A percentile compares a stretch with the other conserved stretches of the same genome.
phyloP scores from a whole-genome alignment of 2,888 invertebrate genomes.

The Clivina fossor region DNA sequence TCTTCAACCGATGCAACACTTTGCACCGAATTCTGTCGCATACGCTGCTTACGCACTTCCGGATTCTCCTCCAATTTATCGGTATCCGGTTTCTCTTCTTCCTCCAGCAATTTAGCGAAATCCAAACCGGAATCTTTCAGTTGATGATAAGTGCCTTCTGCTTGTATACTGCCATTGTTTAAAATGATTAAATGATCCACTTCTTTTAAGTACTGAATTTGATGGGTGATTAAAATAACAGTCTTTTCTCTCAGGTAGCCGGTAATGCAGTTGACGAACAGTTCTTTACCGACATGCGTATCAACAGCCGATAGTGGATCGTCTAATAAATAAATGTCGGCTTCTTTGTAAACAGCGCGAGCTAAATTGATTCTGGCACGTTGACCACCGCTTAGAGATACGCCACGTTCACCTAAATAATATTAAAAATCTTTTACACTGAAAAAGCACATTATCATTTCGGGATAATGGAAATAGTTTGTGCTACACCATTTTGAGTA shows the following conservation, averaged over 20 bases:
- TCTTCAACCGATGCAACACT: constrained; percentile 53
- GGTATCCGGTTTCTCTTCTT: constrained; percentile 51
- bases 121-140: constrained; percentile 73
- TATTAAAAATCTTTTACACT: not conserved
- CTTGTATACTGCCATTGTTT: constrained; percentile 61
- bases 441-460: too few relatives aligned
- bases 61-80: constrained; percentile 43
- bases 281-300: constrained; percentile 83
- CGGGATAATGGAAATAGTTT: too few relatives aligned
- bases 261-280: constrained; percentile 80
- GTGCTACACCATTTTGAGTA: too few relatives aligned
- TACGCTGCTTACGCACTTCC: constrained; percentile 43
- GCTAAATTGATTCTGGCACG: constrained; percentile 87
- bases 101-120: constrained; percentile 61
- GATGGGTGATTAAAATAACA: constrained; percentile 76
- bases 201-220: constrained; percentile 68
- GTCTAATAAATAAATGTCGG: constrained; percentile 85
- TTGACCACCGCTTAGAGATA: constrained; percentile 76
- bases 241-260: constrained; percentile 69
- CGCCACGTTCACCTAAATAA: constrained; percentile 64
- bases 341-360: constrained; percentile 81
- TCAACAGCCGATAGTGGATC: constrained; percentile 95
- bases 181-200: constrained; percentile 61
- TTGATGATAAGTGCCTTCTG: constrained; percentile 71
- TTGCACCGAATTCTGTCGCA: constrained; percentile 56